Percentiles rank a stretch among this genome's conserved stretches.
Evolutionary conservation across 2,113 vertebrate species (phyloP).

Genomic region (Geococcyx californianus): DNA sequence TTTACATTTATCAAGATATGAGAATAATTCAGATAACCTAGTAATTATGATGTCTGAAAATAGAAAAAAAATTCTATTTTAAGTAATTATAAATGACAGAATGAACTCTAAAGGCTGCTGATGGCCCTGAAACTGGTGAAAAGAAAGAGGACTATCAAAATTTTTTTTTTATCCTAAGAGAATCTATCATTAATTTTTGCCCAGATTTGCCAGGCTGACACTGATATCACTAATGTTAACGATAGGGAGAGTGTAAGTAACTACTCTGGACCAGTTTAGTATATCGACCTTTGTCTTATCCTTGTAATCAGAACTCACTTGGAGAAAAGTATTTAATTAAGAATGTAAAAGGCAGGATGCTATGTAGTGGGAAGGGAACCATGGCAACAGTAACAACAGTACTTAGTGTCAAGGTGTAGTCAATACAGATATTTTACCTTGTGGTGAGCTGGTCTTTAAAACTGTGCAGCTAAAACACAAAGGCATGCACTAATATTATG

Average conservation of each 20-base stretch:
- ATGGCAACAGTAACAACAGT: background rate
- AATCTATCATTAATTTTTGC: background rate
- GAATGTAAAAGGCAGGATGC: background rate
- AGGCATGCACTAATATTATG: background rate
- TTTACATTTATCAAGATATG: background rate
- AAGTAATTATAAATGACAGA: background rate
- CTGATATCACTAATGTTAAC: background rate
- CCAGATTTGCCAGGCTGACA: background rate
- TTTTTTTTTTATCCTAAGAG: background rate
- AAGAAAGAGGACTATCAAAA: background rate
- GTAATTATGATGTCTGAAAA: background rate
- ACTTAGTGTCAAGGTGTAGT: background rate
- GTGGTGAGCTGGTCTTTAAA: background rate
- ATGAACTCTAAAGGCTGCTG: background rate
- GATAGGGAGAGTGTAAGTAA: background rate
- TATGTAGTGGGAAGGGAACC: background rate
- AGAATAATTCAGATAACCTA: background rate
- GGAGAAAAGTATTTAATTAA: slow-evolving; percentile 28
- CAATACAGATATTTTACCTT: background rate
- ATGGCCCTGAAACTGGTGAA: background rate
- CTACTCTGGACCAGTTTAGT: background rate
- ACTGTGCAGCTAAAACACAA: background rate
- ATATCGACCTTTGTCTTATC: background rate
- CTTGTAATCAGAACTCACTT: background rate
- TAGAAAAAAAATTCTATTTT: background rate